Conservation (phyloP, 2,888 invertebrate species). For the Patella pellucida region DNA sequence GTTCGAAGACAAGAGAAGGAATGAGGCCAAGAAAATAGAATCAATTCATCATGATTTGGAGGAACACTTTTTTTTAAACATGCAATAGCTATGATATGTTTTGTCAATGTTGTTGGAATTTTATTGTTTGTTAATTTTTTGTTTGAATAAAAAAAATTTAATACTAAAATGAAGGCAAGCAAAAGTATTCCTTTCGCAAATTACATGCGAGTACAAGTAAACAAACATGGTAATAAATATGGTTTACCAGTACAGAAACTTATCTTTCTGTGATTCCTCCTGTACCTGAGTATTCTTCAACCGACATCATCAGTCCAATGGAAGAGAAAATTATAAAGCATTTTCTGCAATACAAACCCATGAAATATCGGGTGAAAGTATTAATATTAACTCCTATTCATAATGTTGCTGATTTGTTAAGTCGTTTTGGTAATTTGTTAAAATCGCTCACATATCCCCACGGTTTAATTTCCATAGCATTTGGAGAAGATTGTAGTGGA, state of each 20-base stretch:
- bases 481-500: slow-evolving; percentile 65
- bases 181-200: not conserved
- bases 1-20: no score
- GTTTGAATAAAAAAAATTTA: not conserved
- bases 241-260: not conserved
- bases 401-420: slow-evolving; percentile 50
- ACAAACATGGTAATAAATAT: not conserved
- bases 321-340: slow-evolving; percentile 34
- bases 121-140: not conserved
- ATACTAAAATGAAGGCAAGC: not conserved
- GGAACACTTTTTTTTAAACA: no score
- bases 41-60: no score
- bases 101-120: not conserved
- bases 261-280: slow-evolving; percentile 34
- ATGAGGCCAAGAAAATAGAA: no score
- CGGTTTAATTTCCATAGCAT: slow-evolving; percentile 54
- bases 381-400: slow-evolving; percentile 63
- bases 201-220: not conserved
- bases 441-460: slow-evolving; percentile 60
- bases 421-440: slow-evolving; percentile 48
- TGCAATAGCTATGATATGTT: not conserved
- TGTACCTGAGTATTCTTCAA: slow-evolving; percentile 46
- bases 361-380: slow-evolving; percentile 40
- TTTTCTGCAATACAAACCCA: slow-evolving; percentile 35
- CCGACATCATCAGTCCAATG: slow-evolving; percentile 45